Percentiles rank a stretch among this genome's conserved stretches.
phyloP scores from a whole-genome alignment of 2,888 invertebrate species.

The Drosophila nigricruria region DNA sequence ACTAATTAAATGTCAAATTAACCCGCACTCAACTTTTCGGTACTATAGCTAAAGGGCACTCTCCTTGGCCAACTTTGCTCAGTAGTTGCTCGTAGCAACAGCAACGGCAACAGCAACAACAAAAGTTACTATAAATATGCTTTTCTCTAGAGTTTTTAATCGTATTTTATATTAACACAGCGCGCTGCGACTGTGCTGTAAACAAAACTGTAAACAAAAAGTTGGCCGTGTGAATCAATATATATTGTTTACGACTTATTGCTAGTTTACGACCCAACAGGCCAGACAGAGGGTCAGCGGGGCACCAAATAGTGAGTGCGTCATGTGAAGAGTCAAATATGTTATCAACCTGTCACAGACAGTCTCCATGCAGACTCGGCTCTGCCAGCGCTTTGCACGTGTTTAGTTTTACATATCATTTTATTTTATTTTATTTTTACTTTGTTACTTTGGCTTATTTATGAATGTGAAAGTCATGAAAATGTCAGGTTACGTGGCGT shows the following conservation, averaged over 20 bases:
- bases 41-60: neutral
- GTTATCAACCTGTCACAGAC: conserved; percentile 23
- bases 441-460: conserved; percentile 42
- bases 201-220: conserved; percentile 75
- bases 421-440: neutral
- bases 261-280: conserved; percentile 57
- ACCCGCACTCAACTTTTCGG: neutral
- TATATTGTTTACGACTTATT: conserved; percentile 58
- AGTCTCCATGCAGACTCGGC: conserved; percentile 32
- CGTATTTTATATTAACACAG: conserved; percentile 51
- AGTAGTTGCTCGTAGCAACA: conserved; percentile 5
- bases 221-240: conserved; percentile 44
- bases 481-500: conserved; percentile 51
- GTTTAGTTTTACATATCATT: conserved; percentile 14
- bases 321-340: conserved; percentile 42
- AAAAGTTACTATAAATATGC: conserved; percentile 46
- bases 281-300: conserved; percentile 15
- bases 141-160: conserved; percentile 62
- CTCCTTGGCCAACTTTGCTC: conserved; percentile 12
- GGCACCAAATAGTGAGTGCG: conserved; percentile 30
- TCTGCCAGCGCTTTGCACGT: neutral
- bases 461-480: conserved; percentile 46
- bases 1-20: conserved; percentile 30
- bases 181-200: conserved; percentile 50
- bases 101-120: conserved; percentile 29